Evolutionary conservation across 1,140 invertebrate genomes (phyloP).

Genomic region (Heliconius congener): DNA sequence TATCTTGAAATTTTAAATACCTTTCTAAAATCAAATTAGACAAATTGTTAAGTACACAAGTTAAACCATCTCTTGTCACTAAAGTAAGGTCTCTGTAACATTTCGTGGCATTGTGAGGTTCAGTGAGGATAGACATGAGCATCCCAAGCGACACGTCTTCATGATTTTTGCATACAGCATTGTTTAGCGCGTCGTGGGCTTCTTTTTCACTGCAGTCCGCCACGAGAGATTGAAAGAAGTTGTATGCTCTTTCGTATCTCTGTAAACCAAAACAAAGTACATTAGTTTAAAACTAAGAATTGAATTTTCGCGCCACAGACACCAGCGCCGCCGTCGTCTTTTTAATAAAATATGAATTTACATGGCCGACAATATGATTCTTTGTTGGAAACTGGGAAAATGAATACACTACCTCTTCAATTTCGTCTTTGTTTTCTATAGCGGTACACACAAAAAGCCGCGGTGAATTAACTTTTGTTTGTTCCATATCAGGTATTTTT

Average conservation of each 20-base stretch:
- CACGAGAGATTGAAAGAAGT: slow-evolving; percentile 88
- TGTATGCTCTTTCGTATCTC: slow-evolving; percentile 94
- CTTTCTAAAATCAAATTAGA: slow-evolving; percentile 93
- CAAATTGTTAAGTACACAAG: slow-evolving; percentile 89
- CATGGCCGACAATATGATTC: slow-evolving; percentile 82
- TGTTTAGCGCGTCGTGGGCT: slow-evolving; percentile 94
- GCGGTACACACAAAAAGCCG: slow-evolving; percentile 83
- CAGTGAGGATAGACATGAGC: slow-evolving; percentile 93
- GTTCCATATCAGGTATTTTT: slow-evolving; percentile 81
- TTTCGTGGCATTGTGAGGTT: slow-evolving; percentile 91
- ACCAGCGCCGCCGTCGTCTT: slow-evolving; percentile 76
- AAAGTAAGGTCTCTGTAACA: slow-evolving; percentile 95
- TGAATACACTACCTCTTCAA: slow-evolving; percentile 88
- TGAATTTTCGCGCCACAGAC: slow-evolving; percentile 69
- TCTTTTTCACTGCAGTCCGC: slow-evolving; percentile 95
- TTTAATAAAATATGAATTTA: slow-evolving; percentile 80
- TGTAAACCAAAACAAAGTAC: slow-evolving; percentile 82
- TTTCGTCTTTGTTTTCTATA: slow-evolving; percentile 91
- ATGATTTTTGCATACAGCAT: slow-evolving; percentile 92
- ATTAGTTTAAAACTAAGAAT: slow-evolving; percentile 37
- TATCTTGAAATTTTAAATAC: slow-evolving; percentile 93
- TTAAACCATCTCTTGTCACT: slow-evolving; percentile 93
- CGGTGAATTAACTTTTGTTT: slow-evolving; percentile 82
- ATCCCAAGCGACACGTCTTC: slow-evolving; percentile 96
- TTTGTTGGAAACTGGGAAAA: slow-evolving; percentile 80